phyloP scores from a whole-genome alignment of 1,140 invertebrate genomes.

The Lordiphosa clarofinis region DNA sequence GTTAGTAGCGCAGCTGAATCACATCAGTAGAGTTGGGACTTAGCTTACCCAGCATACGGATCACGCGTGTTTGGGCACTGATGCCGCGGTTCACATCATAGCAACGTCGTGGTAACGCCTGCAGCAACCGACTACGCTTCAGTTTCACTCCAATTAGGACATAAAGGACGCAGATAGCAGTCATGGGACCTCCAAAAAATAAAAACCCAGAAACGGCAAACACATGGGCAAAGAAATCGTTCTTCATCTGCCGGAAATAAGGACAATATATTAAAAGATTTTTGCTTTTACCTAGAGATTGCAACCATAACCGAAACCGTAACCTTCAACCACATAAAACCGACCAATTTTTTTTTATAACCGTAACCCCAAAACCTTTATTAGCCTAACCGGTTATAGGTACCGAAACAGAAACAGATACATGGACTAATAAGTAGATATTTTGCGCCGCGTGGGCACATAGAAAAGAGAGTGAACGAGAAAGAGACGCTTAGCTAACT shows the following conservation, averaged over 20 bases:
- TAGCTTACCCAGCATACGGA: slow-evolving; percentile 85
- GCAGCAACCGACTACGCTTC: slow-evolving; percentile 80
- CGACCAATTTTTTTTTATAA: no score
- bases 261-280: neutral
- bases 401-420: no score
- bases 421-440: no score
- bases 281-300: no score
- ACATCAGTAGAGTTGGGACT: neutral
- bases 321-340: no score
- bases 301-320: no score
- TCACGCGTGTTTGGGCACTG: slow-evolving; percentile 83
- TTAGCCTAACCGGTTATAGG: no score
- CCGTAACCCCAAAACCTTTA: no score
- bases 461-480: no score
- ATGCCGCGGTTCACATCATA: slow-evolving; percentile 74
- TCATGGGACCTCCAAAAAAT: slow-evolving; percentile 93
- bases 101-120: slow-evolving; percentile 63
- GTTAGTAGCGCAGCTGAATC: slow-evolving; percentile 1
- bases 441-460: no score
- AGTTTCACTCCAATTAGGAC: slow-evolving; percentile 90
- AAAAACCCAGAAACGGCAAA: slow-evolving; percentile 92
- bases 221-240: slow-evolving; percentile 85
- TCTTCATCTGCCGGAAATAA: slow-evolving; percentile 79
- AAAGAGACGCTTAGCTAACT: no score
- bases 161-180: slow-evolving; percentile 91